Percentiles rank a stretch among this genome's conserved stretches.
These are phyloP conservation scores for Pseudococcus jackbeardsleyi DNA, from an alignment of 2,888 invertebrate genomes.

Conservation along the genomic window DNA sequence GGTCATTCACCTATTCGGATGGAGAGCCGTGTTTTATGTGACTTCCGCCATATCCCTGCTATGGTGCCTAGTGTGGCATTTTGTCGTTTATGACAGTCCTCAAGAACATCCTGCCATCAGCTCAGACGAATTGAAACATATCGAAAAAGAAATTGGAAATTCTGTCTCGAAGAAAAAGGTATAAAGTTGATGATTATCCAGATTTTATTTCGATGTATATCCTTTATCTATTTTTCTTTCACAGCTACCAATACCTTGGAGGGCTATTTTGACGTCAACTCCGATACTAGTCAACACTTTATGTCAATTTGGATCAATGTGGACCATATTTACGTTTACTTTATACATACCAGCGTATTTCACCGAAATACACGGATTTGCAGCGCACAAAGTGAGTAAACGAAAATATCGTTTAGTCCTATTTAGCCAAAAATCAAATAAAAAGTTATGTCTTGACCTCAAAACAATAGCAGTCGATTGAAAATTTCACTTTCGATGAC, in stretches of 20 bases:
- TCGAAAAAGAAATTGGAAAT: constrained; percentile 74
- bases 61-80: constrained; percentile 78
- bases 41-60: constrained; percentile 75
- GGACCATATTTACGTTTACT: constrained; percentile 79
- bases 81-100: constrained; percentile 77
- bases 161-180: constrained; percentile 70
- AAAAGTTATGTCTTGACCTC: no score
- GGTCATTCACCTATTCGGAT: constrained; percentile 76
- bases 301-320: constrained; percentile 78
- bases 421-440: no score
- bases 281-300: constrained; percentile 78
- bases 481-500: no score
- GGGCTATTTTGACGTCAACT: constrained; percentile 73
- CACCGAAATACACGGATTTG: constrained; percentile 78
- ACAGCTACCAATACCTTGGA: constrained; percentile 76
- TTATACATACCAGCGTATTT: constrained; percentile 80
- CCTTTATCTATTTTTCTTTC: neutral
- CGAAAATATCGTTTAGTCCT: no score
- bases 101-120: constrained; percentile 77
- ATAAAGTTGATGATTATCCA: neutral
- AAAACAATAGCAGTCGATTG: no score
- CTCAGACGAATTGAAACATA: constrained; percentile 74
- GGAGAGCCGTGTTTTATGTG: constrained; percentile 80
- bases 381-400: constrained; percentile 75
- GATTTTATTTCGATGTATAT: neutral